A percentile compares a stretch with the other conserved stretches of the same genome.
phyloP scores from a whole-genome alignment of 1,140 invertebrate species.

The Arion vulgaris region DNA sequence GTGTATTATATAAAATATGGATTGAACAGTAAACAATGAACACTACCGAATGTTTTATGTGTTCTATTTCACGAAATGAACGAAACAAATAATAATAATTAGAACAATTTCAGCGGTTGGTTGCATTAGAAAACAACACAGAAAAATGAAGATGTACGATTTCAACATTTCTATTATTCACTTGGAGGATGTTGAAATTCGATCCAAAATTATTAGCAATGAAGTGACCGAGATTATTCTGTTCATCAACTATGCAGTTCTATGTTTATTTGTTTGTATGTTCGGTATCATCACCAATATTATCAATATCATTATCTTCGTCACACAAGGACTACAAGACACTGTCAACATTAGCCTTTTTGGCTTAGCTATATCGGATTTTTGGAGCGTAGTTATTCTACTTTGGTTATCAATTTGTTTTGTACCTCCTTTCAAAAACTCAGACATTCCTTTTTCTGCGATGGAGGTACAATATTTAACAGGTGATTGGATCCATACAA shows the following conservation, averaged over 20 bases:
- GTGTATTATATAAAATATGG: too few species aligned
- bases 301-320: not conserved
- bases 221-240: not conserved
- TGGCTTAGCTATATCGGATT: not conserved
- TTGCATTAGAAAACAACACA: too few species aligned
- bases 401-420: not conserved
- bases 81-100: too few species aligned
- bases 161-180: too few species aligned
- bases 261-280: not conserved
- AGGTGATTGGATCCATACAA: not conserved
- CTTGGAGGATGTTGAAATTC: too few species aligned
- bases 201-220: not conserved
- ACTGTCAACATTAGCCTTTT: conserved; percentile 6
- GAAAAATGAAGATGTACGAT: too few species aligned
- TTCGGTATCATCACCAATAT: not conserved
- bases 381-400: not conserved
- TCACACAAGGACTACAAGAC: conserved; percentile 6
- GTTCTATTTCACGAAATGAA: too few species aligned
- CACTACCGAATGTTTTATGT: too few species aligned
- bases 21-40: too few species aligned
- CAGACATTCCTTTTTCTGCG: not conserved
- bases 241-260: not conserved
- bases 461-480: conserved; percentile 10
- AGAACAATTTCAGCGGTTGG: too few species aligned
- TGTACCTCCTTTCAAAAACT: not conserved